phyloP scores from a whole-genome alignment of 2,888 invertebrate species.

The Unio pictorum region DNA sequence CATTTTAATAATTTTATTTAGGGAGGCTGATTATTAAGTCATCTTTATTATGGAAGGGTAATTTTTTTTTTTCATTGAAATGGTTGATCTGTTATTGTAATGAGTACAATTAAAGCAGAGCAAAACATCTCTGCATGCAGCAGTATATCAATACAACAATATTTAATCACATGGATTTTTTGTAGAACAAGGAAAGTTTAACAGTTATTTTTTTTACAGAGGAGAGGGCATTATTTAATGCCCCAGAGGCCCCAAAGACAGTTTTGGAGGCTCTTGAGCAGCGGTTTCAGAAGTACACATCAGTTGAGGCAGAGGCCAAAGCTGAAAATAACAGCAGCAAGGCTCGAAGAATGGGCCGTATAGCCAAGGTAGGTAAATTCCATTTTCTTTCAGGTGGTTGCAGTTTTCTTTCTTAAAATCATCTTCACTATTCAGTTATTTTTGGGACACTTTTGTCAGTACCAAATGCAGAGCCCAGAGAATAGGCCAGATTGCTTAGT shows the following conservation, averaged over 20 bases:
- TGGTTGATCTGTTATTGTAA: no score
- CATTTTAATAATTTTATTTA: no score
- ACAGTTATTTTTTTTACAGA: slow-evolving; percentile 35
- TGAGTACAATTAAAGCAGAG: no score
- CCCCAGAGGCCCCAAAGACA: slow-evolving; percentile 72
- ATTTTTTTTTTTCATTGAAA: no score
- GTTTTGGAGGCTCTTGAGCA: slow-evolving; percentile 86
- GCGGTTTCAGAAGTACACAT: slow-evolving; percentile 84
- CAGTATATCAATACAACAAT: not conserved
- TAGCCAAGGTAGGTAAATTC: slow-evolving; percentile 79
- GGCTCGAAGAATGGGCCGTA: slow-evolving; percentile 89
- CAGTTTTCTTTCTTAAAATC: not conserved
- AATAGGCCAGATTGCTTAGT: no score
- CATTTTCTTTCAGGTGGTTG: slow-evolving; percentile 1
- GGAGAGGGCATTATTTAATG: slow-evolving; percentile 63
- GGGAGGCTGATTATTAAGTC: no score
- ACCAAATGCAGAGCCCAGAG: no score
- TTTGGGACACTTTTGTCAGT: no score
- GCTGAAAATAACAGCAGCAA: slow-evolving; percentile 87
- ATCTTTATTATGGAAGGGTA: no score
- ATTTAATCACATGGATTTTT: not conserved
- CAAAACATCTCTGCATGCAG: not conserved
- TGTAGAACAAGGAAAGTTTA: no score
- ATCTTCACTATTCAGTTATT: not conserved
- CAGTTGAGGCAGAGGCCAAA: slow-evolving; percentile 80